A percentile compares a stretch with the other conserved stretches of the same genome.
Conservation (phyloP, 2,113 vertebrate species). For the Meriones unguiculatus region DNA sequence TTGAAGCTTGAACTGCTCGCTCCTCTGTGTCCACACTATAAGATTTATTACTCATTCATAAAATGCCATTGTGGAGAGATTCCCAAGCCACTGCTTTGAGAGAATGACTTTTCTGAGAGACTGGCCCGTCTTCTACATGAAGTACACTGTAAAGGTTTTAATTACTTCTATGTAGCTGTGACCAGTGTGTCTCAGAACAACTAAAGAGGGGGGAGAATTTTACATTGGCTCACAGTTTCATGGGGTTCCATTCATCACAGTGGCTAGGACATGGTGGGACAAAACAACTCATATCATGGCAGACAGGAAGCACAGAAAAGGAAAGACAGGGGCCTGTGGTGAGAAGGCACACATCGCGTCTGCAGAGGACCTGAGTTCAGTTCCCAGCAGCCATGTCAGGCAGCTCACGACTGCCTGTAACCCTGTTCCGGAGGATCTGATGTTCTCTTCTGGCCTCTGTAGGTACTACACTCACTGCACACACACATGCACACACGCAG, state of each 20-base stretch:
- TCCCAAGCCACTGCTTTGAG: constrained; percentile 4
- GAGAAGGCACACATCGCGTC: not conserved
- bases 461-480: not conserved
- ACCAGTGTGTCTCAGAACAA: not conserved
- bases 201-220: not conserved
- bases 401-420: not conserved
- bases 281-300: too few relatives aligned
- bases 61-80: not conserved
- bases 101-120: not conserved
- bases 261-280: not conserved
- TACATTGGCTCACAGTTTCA: not conserved
- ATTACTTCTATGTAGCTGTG: not conserved
- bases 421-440: not conserved
- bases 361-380: not conserved
- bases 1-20: not conserved
- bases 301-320: not conserved
- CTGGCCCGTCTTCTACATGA: not conserved
- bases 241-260: not conserved
- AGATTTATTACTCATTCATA: not conserved
- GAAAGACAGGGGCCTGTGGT: not conserved
- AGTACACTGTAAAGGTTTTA: not conserved
- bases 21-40: not conserved
- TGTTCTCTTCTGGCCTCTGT: not conserved
- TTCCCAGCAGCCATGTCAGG: not conserved
- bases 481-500: not conserved